Evolutionary conservation across 2,797 vertebrate species (phyloP), one percentile per base, ranked within the genome.

Genomic region (Gymnothorax reevesii): DNA sequence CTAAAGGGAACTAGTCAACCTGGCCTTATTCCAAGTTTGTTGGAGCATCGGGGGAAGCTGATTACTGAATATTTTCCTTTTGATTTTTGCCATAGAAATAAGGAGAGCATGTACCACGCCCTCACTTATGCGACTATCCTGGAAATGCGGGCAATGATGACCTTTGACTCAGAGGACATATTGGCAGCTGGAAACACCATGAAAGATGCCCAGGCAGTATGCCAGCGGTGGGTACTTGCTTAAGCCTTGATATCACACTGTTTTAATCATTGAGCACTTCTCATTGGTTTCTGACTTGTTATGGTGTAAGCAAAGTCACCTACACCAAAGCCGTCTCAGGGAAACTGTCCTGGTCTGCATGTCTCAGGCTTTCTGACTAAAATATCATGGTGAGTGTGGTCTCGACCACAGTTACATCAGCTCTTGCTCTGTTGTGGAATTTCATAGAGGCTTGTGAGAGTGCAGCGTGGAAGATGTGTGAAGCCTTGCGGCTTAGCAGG

Each of bases 141-240:
- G 92, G 98, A 99, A 95, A 99, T 99, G 98, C 98, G 98, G 91
- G 98, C 98, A 91, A 99, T 99, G 98, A 99, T 99, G 98, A 99
- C 98, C 64, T 99, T 99, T 92, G 97, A 99, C 88, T 97, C 97
- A 12, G 97, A 97, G 89, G 97, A 98, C 92, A 99, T 99, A 89
- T 88, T 97, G 88, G 94, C 95, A 55, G 98, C 98, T 17, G 97
- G 97, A 85, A 98, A 97, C 94, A 98, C 97, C 84, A 98, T 99
- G 98, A 99, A 99, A 91, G 98, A 99, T 90, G 98, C 98, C 2
- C 98, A 99, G 94, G 95, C 93, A 2, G 92, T 97, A 64, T 99
- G 98, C 92, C 98, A 99, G 91, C 95, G 97, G 98, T 98, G 89
- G 91, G 91, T 20, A 15, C 22, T 77, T 49, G 20, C 64, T 80